Percentiles rank a stretch among this genome's conserved stretches.
phyloP scores from a whole-genome alignment of 92 coral and sea anemone genomes.

The Montipora capitata region DNA sequence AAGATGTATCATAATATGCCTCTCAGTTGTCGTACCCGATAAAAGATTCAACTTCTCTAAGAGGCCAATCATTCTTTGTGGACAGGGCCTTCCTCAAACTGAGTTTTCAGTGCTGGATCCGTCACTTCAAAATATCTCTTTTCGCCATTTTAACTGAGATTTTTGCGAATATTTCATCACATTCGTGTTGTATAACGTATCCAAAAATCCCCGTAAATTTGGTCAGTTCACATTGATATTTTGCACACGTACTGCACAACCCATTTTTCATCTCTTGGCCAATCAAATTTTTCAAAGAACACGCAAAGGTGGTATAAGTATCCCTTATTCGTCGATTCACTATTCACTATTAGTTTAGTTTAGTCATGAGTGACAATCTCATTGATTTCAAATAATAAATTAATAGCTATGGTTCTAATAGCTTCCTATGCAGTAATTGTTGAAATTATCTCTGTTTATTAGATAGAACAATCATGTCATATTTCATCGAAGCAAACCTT shows the following conservation, averaged over 20 bases:
- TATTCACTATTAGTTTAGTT: too few species aligned
- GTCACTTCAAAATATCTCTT: not conserved
- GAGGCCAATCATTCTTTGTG: not conserved
- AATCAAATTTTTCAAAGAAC: too few species aligned
- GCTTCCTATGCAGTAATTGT: not conserved
- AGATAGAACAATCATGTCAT: constrained; percentile 8
- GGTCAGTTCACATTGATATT: too few species aligned
- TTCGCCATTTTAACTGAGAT: too few species aligned
- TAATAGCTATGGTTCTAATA: not conserved
- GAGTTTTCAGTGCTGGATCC: not conserved
- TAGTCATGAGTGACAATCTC: not conserved
- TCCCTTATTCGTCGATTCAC: too few species aligned
- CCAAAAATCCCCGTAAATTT: too few species aligned
- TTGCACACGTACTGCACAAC: too few species aligned
- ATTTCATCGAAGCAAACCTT: not conserved
- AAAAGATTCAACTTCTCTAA: not conserved
- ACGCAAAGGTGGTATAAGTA: too few species aligned
- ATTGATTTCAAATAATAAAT: not conserved
- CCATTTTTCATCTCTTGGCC: too few species aligned
- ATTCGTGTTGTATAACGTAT: too few species aligned
- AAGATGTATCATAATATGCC: not conserved
- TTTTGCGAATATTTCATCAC: too few species aligned
- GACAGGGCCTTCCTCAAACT: not conserved
- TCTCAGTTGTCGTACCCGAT: not conserved
- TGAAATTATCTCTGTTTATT: not conserved